Evolutionary conservation across 2,888 invertebrate genomes (phyloP), one percentile per base, ranked within the genome.

Genomic region (Dromius quadrimaculatus): DNA sequence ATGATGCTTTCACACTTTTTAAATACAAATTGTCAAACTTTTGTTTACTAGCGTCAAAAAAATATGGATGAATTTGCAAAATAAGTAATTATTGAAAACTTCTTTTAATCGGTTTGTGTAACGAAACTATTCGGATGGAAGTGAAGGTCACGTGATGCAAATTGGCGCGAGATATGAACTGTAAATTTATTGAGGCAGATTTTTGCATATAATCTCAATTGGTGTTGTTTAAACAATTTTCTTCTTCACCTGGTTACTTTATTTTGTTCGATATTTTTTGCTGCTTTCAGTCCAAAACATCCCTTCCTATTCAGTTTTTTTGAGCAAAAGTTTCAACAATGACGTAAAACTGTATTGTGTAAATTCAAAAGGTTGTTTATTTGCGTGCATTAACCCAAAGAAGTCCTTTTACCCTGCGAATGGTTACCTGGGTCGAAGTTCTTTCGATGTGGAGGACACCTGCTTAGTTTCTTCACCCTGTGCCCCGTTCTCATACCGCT

Each of bases 301-400:
- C 17, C 23, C 19, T 15, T 4, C 13, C 23, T 23, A 23, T 54
- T 50, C 28, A 13, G 2, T 2, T 1, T 15, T 11, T 11, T 6
- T 41, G 41, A 6, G 4, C 9, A 41, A 41, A 41, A 36, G 15
- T 2, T 41, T 15, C 3, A 13, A 41, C 41, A 41, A 41, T 41
- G 15, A 41, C 13, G 41, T 41, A 41, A 41, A 41, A 11, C 13
- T 5, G 15, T 41, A 41, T 41, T 41, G 41, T 11, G 15, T 15
- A 41, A 15, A 41, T 8, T 54, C 3, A 59, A 59, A 36, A 59
- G 34, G 23, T 19, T 41, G 62, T 41, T 62, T 62, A 41, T 41
- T 41, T 62, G 41, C 38, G 62, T 62, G 41, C 62, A 62, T 62
- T 62, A 41, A 22, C 62, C 62, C 22, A 13, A 20, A 41, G 32